A percentile compares a stretch with the other conserved stretches of the same genome.
phyloP scores from a whole-genome alignment of 2,888 invertebrate genomes.

The Panopea generosa region DNA sequence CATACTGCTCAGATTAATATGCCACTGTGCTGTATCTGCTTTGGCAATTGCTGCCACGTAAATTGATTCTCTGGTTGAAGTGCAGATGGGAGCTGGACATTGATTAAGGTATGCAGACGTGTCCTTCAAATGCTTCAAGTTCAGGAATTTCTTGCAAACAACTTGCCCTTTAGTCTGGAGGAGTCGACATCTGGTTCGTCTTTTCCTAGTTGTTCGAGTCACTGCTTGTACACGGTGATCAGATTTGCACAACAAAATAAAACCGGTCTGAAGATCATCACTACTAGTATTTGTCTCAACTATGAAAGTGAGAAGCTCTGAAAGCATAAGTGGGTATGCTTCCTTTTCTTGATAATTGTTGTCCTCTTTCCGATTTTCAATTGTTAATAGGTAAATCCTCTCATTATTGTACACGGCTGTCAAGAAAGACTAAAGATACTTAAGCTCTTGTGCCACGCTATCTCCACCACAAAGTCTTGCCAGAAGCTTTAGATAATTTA shows the following conservation, averaged over 20 bases:
- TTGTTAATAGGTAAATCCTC: constrained; percentile 25
- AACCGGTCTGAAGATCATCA: no score
- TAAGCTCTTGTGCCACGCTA: constrained; percentile 64
- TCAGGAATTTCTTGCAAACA: constrained; percentile 53
- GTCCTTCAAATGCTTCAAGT: constrained; percentile 47
- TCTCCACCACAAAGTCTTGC: constrained; percentile 59
- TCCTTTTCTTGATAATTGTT: background rate
- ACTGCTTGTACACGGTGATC: constrained; percentile 43
- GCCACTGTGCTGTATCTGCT: constrained; percentile 73
- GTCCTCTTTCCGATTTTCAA: constrained; percentile 1
- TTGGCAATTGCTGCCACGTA: constrained; percentile 75
- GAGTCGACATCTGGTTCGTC: no score
- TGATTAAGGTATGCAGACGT: constrained; percentile 8
- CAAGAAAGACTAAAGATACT: constrained; percentile 55
- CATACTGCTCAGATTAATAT: constrained; percentile 66
- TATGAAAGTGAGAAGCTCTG: constrained; percentile 48
- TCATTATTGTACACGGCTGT: constrained; percentile 53
- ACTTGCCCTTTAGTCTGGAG: no score
- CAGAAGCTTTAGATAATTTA: constrained; percentile 56
- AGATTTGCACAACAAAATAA: no score
- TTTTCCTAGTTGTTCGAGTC: constrained; percentile 29
- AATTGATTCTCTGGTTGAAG: constrained; percentile 73
- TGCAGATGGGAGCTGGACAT: constrained; percentile 24
- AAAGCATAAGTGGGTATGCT: constrained; percentile 14
- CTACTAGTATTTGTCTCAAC: constrained; percentile 50